Base-by-base conservation (phyloP, 2,113 vertebrate genomes). In the Naja naja region DNA sequence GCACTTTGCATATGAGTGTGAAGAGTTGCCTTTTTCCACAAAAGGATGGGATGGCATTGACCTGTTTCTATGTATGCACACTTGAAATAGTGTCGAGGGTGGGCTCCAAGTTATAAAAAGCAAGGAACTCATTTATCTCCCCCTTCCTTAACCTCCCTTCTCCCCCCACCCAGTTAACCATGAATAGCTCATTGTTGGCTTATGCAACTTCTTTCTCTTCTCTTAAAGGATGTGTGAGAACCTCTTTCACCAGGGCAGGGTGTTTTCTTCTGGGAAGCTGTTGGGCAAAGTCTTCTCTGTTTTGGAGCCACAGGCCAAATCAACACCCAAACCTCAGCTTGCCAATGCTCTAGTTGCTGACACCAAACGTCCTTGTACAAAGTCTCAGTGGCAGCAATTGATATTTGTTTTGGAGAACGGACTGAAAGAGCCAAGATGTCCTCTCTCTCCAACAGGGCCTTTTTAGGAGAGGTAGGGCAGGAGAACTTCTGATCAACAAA, bases 211-310 rank as follows among this genome's bases (percentile, higher is more conserved):
- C 27, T 14, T 86, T 90, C 7, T 25, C 45, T 60, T 11, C 12
- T 25, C 18, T 23, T 18, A 45, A 74, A 7, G 14, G 14, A 85
- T 49, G 20, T 49, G 53, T 3, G 27, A 58, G 45, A 49, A 81
- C 52, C 5, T 60, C 5, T 30, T 22, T 89, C 69, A 1, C 87
- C 88, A 64, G 74, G 14, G 25, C 39, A 89, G 53, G 92, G 88
- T 58, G 45, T 86, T 34, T 86, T 89, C 43, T 93, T 89, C 88
- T 93, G 92, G 88, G 39, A 93, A 86, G 12, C 88, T 11, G 1
- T 60, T 86, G 74, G 45, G 88, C 74, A 87, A 93, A 81, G 18
- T 23, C 4, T 69, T 54, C 60, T 43, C 1, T 7, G 5, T 39
- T 25, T n/a, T 25, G 20, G 74, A 90, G 43, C 54, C 53, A 45